Base-by-base conservation (phyloP, 2,113 vertebrate genomes). In the Dromas ardeola region DNA sequence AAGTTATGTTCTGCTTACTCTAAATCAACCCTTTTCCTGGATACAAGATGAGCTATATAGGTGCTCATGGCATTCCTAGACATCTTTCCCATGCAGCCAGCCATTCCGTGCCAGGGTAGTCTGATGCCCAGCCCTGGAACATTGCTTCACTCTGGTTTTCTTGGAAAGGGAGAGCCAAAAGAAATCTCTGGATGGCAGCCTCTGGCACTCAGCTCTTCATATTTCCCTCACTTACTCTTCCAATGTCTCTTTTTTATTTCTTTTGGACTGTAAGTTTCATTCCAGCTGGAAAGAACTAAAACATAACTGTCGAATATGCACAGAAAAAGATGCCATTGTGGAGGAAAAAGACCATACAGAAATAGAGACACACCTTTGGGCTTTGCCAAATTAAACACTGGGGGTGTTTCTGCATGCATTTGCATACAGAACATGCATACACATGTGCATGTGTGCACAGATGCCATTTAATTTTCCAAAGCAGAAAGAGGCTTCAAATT, bases 251-350 rank as follows among this genome's bases (percentile, higher is more conserved):
- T 87, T 84, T 84, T 74, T 38, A 63, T 83, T 92, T 92, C 49
- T 92, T 88, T 80, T 86, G 59, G 67, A 78, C 52, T 22, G 4
- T 34, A 81, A 81, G 32, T 86, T 96, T 86, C 29, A 32, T 92
- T 96, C 84, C 90, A 93, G 62, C 49, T 86, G 74, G 74, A 95
- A 94, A 83, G n/a, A 20, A 70, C 58, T 3, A 69, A 93, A 90
- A 73, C 62, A 13, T 40, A 72, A 53, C 26, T 83, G 11, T 71
- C 6, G 1, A 22, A 84, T 69, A 81, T 20, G 15, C 69, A 79
- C 42, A 84, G 50, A 34, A 83, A 94, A 94, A 86, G 14, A 1
- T 11, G 3, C 22, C 26, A 49, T 8, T 84, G 26, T 78, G 10
- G 3, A 86, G 17, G 42, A 26, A 66, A 80, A 93, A 78, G 63